Percentiles rank a stretch among this genome's conserved stretches.
Conservation (phyloP, 2,797 vertebrate genomes). For the Gymnothorax reevesii region DNA sequence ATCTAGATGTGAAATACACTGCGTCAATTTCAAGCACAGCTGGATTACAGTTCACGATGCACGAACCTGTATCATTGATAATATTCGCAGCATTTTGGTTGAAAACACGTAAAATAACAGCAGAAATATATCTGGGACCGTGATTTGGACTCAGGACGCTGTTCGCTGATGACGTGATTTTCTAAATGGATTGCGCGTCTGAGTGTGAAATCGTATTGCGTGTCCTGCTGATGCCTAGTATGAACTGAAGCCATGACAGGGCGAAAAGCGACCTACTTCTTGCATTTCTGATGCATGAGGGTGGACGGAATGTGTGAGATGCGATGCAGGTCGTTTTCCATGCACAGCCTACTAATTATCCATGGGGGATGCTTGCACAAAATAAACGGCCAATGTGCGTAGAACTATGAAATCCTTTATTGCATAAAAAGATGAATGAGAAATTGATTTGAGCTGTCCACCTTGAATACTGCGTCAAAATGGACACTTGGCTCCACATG, state of each 20-base stretch:
- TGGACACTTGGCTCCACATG: slow-evolving; percentile 28
- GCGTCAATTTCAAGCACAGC: slow-evolving; percentile 22
- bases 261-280: neutral
- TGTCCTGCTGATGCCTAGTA: neutral
- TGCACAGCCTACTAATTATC: neutral
- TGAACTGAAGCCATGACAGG: neutral
- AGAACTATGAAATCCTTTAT: neutral
- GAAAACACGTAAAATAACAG: neutral
- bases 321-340: neutral
- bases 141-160: neutral
- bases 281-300: neutral
- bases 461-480: slow-evolving; percentile 67
- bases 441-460: slow-evolving; percentile 23
- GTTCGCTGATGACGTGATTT: neutral
- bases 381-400: neutral
- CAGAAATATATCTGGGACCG: slow-evolving; percentile 18
- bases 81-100: slow-evolving; percentile 8
- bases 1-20: slow-evolving; percentile 15
- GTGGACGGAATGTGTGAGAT: neutral
- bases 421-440: slow-evolving; percentile 14
- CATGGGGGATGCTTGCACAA: neutral
- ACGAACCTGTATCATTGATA: neutral
- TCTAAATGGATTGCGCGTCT: neutral
- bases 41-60: neutral
- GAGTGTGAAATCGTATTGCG: neutral